Evolutionary conservation across 2,113 vertebrate species (phyloP), one percentile per base, ranked within the genome.

Genomic region (Mustela nigripes): DNA sequence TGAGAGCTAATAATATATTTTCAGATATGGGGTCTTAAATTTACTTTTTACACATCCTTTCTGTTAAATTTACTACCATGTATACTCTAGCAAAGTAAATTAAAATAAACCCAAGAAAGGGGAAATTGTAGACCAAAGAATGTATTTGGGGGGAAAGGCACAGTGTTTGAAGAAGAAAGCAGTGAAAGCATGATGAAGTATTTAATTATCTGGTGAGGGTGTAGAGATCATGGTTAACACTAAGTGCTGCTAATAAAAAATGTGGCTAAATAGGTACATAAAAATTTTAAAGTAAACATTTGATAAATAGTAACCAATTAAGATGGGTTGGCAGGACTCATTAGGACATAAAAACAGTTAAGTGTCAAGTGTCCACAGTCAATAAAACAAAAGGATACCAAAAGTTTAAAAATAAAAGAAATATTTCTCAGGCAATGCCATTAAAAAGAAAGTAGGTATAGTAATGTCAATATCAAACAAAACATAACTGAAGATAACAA

Each of bases 391-490:
- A 90, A 53, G 31, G 2, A n/a, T 16, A 91, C 18, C 18, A 26
- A 45, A 79, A 93, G 53, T 84, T 67, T 84, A 53, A 95, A 94
- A 89, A 93, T 58, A 33, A 88, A 95, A 92, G 50, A 86, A 94
- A 89, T 31, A 76, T n/a, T 7, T 16, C 48, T 80, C 87, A 91
- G n/a, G 33, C 26, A 94, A 82, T 58, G 18, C 11, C 48, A 94
- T 87, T 76, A 83, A 86, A 88, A 96, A 94, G 58, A 58, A 85
- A 95, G 45, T 7, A 76, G 65, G 22, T 60, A 88, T 1, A 95
- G 31, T 80, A 87, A 80, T 74, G 71, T 53, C 82, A 73, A 11
- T 50, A 79, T 73, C 11, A 16, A 69, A 81, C 50, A 92, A 79
- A 84, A 85, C 18, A 69, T 10, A 76, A 56, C 4, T 80, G 63